These are phyloP conservation scores for Periophthalmus modestus DNA, from an alignment of 2,113 vertebrate species.

Conservation along the genomic window DNA sequence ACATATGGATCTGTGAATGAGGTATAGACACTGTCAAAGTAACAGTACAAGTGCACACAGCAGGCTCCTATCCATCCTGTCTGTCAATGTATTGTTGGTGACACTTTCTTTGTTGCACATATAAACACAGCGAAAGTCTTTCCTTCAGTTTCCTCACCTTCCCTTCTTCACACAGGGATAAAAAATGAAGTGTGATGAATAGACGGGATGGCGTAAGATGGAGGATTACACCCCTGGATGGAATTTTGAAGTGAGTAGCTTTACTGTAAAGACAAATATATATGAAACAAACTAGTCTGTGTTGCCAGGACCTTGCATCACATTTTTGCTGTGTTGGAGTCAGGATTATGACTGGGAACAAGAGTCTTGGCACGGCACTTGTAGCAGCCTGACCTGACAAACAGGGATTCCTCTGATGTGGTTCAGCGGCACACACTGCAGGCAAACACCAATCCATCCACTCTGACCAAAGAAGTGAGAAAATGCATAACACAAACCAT, in stretches of 20 bases:
- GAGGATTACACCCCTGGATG: constrained; percentile 72
- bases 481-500: neutral
- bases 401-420: constrained; percentile 54
- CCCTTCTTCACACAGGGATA: constrained; percentile 62
- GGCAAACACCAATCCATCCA: constrained; percentile 27
- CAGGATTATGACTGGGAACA: constrained; percentile 60
- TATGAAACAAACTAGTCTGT: constrained; percentile 59
- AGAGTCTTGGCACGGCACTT: constrained; percentile 51
- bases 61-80: constrained; percentile 25
- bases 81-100: constrained; percentile 49
- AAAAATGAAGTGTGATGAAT: constrained; percentile 73
- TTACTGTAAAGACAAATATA: constrained; percentile 71
- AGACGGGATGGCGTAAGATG: constrained; percentile 64
- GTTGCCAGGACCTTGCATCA: constrained; percentile 77
- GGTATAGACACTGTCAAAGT: constrained; percentile 17
- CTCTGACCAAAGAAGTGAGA: neutral
- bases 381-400: constrained; percentile 58
- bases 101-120: constrained; percentile 62
- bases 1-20: constrained; percentile 12
- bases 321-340: constrained; percentile 58
- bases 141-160: constrained; percentile 73
- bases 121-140: constrained; percentile 63
- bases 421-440: constrained; percentile 40
- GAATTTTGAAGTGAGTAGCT: constrained; percentile 68
- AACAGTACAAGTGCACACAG: constrained; percentile 19